A percentile compares a stretch with the other conserved stretches of the same genome.
Conservation (phyloP, 2,113 vertebrate species). For the Carlito syrichta region DNA sequence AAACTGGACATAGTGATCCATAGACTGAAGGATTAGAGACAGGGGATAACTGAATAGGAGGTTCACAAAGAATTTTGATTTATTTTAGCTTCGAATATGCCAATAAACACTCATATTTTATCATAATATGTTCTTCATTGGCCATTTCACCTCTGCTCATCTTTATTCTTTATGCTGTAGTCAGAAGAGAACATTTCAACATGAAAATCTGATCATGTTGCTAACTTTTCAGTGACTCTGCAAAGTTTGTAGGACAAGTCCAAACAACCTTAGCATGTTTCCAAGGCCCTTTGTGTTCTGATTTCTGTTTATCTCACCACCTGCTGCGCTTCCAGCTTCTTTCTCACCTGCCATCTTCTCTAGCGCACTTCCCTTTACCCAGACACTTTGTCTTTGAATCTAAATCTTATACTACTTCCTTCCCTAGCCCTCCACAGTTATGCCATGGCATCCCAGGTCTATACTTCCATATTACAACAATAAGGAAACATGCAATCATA, state of each 20-base stretch:
- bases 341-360: background rate
- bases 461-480: background rate
- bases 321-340: background rate
- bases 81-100: background rate
- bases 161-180: background rate
- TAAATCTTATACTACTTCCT: background rate
- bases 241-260: background rate
- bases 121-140: background rate
- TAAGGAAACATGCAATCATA: background rate
- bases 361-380: background rate
- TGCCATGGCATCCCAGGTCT: background rate
- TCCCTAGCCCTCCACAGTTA: background rate
- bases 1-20: background rate
- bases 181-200: conserved; percentile 12
- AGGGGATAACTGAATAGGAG: background rate
- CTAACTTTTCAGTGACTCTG: background rate
- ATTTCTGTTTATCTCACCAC: conserved; percentile 8
- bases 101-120: background rate
- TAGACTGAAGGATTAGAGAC: background rate
- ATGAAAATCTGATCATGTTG: conserved; percentile 11
- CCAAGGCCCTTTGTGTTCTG: background rate
- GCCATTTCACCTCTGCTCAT: background rate
- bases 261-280: background rate
- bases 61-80: background rate
- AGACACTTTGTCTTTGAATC: background rate